These are phyloP conservation scores for Silvanus unidentatus DNA, from an alignment of 2,888 invertebrate species.

Conservation along the genomic window DNA sequence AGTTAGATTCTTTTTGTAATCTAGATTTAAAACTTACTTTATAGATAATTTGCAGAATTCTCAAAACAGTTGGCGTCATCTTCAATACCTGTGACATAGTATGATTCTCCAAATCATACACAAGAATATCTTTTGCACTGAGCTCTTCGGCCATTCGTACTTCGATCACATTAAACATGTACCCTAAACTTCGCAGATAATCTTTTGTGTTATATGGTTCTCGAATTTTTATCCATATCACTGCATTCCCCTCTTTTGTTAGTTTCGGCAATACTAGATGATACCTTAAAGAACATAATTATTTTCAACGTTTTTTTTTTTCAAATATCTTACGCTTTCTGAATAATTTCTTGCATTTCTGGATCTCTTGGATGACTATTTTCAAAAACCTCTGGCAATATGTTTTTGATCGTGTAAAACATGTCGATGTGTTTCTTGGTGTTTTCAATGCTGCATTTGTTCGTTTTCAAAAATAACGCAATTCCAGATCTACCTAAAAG, in stretches of 20 bases:
- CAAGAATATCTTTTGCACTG: constrained; percentile 45
- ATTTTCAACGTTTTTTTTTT: too few relatives aligned
- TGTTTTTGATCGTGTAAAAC: constrained; percentile 18
- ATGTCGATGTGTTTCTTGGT: constrained; percentile 21
- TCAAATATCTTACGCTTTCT: too few relatives aligned
- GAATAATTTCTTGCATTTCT: too few relatives aligned
- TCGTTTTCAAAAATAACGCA: background rate
- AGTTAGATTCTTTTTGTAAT: too few relatives aligned
- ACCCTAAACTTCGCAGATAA: constrained; percentile 40
- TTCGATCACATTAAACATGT: constrained; percentile 47
- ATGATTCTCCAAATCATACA: constrained; percentile 44
- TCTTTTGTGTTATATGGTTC: constrained; percentile 32
- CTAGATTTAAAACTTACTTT: constrained; percentile 36
- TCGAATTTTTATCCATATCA: constrained; percentile 44
- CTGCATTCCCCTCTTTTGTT: constrained; percentile 44
- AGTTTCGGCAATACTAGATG: constrained; percentile 37
- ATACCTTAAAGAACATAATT: too few relatives aligned
- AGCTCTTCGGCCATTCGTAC: constrained; percentile 47
- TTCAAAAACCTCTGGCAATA: constrained; percentile 16
- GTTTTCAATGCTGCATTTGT: constrained; percentile 22
- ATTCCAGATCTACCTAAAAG: too few relatives aligned
- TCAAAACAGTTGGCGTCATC: constrained; percentile 44
- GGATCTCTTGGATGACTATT: too few relatives aligned
- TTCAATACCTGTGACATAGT: constrained; percentile 44
- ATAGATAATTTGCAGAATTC: constrained; percentile 44